Percentiles rank a stretch among this genome's conserved stretches.
Evolutionary conservation across 1,140 invertebrate genomes (phyloP).

Genomic region (Andricus grossulariae): DNA sequence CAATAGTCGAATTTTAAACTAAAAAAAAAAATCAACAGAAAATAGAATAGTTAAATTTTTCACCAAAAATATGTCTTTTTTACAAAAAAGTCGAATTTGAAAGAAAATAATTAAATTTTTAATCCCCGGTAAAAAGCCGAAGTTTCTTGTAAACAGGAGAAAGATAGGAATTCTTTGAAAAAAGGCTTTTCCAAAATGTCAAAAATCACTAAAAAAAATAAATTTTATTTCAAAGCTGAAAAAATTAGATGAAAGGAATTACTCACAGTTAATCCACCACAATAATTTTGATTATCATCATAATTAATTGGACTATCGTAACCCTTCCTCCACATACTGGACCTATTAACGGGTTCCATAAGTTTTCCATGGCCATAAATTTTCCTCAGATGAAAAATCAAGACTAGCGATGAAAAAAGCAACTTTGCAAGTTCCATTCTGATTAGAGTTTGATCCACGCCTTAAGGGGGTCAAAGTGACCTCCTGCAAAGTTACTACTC

Average conservation of each 20-base stretch:
- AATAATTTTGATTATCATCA: conserved; percentile 77
- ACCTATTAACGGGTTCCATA: conserved; percentile 79
- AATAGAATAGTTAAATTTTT: no score
- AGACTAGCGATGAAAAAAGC: not conserved
- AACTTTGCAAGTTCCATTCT: not conserved
- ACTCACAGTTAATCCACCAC: conserved; percentile 3
- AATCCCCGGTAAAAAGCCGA: not conserved
- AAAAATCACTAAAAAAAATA: not conserved
- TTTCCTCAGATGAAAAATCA: not conserved
- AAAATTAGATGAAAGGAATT: not conserved
- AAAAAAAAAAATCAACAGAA: no score
- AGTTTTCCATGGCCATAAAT: conserved; percentile 79
- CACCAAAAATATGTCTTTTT: no score
- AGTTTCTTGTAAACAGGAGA: no score
- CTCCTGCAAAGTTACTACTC: not conserved
- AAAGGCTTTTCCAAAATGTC: not conserved
- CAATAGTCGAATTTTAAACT: no score
- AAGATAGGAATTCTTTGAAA: not conserved
- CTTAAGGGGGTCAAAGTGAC: not conserved
- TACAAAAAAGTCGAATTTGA: no score
- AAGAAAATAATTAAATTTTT: not conserved
- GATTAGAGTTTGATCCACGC: not conserved
- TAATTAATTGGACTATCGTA: conserved; percentile 83
- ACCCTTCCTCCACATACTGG: conserved; percentile 81
- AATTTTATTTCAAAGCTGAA: not conserved